Conservation (phyloP, 2,797 vertebrate species). For the Melanotaenia parkinsoni region DNA sequence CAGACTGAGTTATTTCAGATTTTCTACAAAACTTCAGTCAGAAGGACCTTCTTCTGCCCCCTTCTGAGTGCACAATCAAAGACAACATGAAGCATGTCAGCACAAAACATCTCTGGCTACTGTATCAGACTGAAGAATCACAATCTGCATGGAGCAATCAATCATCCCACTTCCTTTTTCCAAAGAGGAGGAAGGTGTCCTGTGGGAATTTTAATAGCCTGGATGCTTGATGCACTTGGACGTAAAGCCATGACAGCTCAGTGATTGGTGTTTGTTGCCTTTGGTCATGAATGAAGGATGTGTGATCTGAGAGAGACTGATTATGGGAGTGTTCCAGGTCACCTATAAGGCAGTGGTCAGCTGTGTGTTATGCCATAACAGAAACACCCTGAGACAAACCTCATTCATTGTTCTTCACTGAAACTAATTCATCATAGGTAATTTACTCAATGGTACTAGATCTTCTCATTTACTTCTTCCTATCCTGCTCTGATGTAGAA, state of each 20-base stretch:
- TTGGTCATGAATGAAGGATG: constrained; percentile 41
- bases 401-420: constrained; percentile 19
- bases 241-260: constrained; percentile 61
- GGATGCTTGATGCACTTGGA: constrained; percentile 65
- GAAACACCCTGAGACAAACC: constrained; percentile 10
- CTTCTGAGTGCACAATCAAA: constrained; percentile 75
- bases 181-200: constrained; percentile 46
- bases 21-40: constrained; percentile 44
- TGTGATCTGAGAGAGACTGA: constrained; percentile 40
- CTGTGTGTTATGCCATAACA: constrained; percentile 1
- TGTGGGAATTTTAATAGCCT: constrained; percentile 25
- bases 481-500: constrained; percentile 31
- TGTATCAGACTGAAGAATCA: constrained; percentile 74
- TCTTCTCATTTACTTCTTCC: constrained; percentile 26
- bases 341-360: constrained; percentile 39
- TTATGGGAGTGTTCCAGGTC: constrained; percentile 50
- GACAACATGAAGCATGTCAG: constrained; percentile 73
- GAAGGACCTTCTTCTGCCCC: constrained; percentile 46
- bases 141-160: constrained; percentile 87
- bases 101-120: constrained; percentile 52
- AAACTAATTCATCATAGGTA: constrained; percentile 11
- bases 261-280: constrained; percentile 29
- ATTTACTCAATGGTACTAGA: constrained; percentile 1
- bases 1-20: constrained; percentile 38
- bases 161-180: constrained; percentile 51